phyloP scores from a whole-genome alignment of 2,113 vertebrate species.

The Jaculus jaculus region DNA sequence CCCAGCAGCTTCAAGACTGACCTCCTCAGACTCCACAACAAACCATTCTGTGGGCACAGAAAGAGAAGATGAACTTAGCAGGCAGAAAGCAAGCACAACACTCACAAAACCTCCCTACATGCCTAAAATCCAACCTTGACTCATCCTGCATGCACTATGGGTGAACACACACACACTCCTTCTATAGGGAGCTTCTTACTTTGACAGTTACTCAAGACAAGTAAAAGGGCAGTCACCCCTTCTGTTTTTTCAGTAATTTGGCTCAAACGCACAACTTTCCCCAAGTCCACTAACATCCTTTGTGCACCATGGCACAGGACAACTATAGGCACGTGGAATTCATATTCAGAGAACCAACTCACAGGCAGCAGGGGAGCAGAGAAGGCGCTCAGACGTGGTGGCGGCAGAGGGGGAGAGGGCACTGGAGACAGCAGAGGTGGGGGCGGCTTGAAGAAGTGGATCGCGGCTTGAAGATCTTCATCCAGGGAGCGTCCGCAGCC shows the following conservation, averaged over 20 bases:
- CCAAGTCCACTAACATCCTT: not conserved
- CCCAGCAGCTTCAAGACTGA: not conserved
- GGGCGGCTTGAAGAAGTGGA: conserved; percentile 88
- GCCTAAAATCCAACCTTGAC: not conserved
- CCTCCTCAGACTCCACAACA: not conserved
- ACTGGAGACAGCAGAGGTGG: conserved; percentile 92
- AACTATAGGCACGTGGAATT: not conserved
- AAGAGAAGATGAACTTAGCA: too few species aligned
- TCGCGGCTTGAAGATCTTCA: conserved; percentile 81
- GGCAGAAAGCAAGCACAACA: accelerated
- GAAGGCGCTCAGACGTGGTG: not conserved
- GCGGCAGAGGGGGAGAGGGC: conserved; percentile 60
- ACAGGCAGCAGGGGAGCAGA: conserved; percentile 76
- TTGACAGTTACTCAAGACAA: not conserved
- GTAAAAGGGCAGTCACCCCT: not conserved
- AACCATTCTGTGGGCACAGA: not conserved
- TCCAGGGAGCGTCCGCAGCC: conserved; percentile 39
- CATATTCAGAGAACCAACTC: conserved; percentile 66
- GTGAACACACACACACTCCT: not conserved
- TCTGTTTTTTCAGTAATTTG: not conserved
- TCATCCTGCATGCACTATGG: not conserved
- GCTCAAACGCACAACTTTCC: not conserved
- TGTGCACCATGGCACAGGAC: not conserved
- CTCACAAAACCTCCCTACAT: not conserved
- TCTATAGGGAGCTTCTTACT: not conserved